Evolutionary conservation across 2,888 invertebrate genomes (phyloP), one percentile per base, ranked within the genome.

Genomic region (Acleris holmiana): DNA sequence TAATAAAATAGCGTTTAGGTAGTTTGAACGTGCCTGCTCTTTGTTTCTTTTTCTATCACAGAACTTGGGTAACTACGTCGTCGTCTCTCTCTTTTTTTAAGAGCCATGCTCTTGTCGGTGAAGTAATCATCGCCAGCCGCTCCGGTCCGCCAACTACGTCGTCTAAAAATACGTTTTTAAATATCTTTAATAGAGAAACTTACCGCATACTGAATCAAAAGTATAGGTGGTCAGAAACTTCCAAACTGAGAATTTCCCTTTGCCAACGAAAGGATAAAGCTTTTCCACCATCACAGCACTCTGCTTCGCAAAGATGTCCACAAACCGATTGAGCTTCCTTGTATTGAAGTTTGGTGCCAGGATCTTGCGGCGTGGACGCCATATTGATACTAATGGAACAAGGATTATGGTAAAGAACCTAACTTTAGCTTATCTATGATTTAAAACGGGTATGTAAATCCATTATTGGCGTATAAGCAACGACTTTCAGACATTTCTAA

Each of bases 351-450:
- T 76, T 2, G 83, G 80, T 1, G 78, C 75, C 1, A 85, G 54
- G 17, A 80, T 61, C 48, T 84, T 85, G 2, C 85, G 81, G 15
- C 85, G 80, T 3, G 79, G 77, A 15, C 82, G 79, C 85, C 86
- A 85, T 15, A 80, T 78, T 15, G 74, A 66, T 6, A 79, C 85
- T 85, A 68, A 29, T 67, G 67, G 10, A 18, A 44, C 35, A 46
- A n/a, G 25, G 15, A 15, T 19, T 10, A 13, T 44, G 7, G 15
- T 15, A 2, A 17, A n/a, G 2, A n/a, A 15, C 1, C 6, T 44
- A 44, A 44, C 4, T 35, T 4, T 13, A 13, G 3, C 13, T 0
- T 13, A 35, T 35, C 13, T 35, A 35, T 8, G 7, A 25, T 25
- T 5, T 23, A 23, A n/a, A n/a, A n/a, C n/a, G n/a, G n/a, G n/a